Evolutionary conservation across 2,888 invertebrate genomes (phyloP), one percentile per base, ranked within the genome.

Genomic region (Erynnis tages): DNA sequence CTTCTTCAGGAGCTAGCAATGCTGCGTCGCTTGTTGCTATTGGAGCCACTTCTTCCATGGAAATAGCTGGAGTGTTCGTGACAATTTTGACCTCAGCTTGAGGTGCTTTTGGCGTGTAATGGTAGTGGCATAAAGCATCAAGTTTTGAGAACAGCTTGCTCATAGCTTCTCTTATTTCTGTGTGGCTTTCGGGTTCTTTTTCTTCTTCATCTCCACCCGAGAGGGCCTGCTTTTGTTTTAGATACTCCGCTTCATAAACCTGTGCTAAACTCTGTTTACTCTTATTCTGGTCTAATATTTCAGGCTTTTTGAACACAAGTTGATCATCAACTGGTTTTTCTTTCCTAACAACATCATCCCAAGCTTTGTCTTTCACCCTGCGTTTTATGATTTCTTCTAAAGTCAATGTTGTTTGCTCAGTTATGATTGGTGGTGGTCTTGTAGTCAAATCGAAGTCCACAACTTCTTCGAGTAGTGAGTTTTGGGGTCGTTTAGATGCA

Each of bases 21-120:
- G 94, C 91, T 2, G 95, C 96, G 79, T 97, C 95, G 69, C 95
- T 97, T 0, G 94, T 92, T n/a, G 94, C 93, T 4, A 96, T 91
- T 0, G 98, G 98, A 0, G 97, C 97, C 4, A 98, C 97, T 82
- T 99, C 99, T 81, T 99, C 99, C 93, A 98, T 95, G 21, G 91
- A 92, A 43, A 99, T 93, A 0, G 98, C 96, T 1, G 98, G 96
- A 57, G 96, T 91, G 74, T 99, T 98, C 54, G 93, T 95, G 3
- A 99, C 91, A 54, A 99, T 94, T 82, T 95, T 96, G 1, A 98
- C 90, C 68, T 99, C 98, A 0, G 97, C 95, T 54, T 93, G 92
- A 0, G 94, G 93, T 53, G 93, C 92, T 88, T 94, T 96, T 0
- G 99, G 98, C 35, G 97, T 97, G 70, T 95, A 99, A 79, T 98